Conservation (phyloP, 2,113 vertebrate species). For the Montifringilla adamsi region DNA sequence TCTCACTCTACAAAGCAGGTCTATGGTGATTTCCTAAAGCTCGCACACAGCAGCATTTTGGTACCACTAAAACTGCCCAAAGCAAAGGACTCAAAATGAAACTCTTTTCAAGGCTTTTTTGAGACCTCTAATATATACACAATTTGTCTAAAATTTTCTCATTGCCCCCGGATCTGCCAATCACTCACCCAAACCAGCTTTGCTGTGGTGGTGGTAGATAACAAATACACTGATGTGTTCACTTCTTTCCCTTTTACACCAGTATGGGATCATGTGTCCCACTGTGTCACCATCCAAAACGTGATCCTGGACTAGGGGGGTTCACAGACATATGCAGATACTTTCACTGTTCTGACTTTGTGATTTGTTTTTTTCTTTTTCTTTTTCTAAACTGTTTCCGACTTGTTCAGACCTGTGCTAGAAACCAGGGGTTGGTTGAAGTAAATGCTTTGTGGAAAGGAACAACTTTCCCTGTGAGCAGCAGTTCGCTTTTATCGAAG, state of each 20-base stretch:
- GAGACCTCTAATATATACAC: background rate
- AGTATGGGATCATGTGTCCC: background rate
- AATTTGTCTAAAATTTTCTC: background rate
- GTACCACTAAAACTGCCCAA: background rate
- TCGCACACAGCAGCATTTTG: background rate
- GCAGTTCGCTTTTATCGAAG: conserved; percentile 50
- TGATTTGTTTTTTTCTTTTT: background rate
- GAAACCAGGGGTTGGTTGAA: background rate
- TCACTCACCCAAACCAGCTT: accelerated
- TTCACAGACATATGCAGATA: background rate
- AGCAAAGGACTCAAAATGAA: background rate
- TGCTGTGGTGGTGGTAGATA: background rate
- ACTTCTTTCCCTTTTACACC: background rate
- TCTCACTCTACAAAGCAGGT: background rate
- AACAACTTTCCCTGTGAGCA: conserved; percentile 18
- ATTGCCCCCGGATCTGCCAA: background rate
- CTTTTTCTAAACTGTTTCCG: background rate
- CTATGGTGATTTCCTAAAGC: background rate
- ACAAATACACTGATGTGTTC: background rate
- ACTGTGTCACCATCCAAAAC: background rate
- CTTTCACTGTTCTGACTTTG: background rate
- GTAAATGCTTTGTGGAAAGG: background rate
- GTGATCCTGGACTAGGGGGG: background rate
- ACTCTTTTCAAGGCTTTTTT: background rate
- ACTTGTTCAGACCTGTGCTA: background rate